A percentile compares a stretch with the other conserved stretches of the same genome.
Conservation (phyloP, 2,113 vertebrate species). For the Falcunculus frontatus region DNA sequence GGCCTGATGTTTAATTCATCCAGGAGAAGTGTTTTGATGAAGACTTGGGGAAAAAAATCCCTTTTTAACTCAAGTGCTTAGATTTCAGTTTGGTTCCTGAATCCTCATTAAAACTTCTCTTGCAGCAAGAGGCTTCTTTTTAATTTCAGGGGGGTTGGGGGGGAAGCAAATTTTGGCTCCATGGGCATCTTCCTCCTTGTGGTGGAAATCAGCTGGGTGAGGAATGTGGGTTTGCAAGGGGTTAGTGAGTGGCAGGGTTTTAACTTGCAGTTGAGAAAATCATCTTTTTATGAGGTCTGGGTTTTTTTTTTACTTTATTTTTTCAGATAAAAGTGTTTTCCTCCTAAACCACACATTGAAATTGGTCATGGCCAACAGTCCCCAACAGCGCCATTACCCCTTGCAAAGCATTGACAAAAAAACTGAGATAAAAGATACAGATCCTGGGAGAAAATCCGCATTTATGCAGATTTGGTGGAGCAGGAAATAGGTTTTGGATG, state of each 20-base stretch:
- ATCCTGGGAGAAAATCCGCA: not conserved
- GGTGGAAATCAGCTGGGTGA: not conserved
- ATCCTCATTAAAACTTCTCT: conserved; percentile 39
- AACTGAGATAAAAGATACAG: not conserved
- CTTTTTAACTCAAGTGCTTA: conserved; percentile 23
- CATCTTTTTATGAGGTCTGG: not conserved
- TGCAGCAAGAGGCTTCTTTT: not conserved
- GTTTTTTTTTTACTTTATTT: not conserved
- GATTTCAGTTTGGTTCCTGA: not conserved
- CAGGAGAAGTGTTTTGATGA: conserved; percentile 59
- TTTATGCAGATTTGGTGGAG: not conserved
- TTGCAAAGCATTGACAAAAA: not conserved
- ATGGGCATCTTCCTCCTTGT: not conserved
- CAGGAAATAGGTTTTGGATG: not conserved
- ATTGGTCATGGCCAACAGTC: rapidly evolving
- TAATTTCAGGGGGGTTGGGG: not conserved
- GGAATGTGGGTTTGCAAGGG: not conserved
- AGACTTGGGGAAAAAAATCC: not conserved
- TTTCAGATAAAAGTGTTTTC: not conserved
- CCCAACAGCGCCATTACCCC: not conserved
- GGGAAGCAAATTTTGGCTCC: not conserved
- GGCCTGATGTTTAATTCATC: conserved; percentile 75
- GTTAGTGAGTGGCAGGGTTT: not conserved
- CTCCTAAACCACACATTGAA: not conserved
- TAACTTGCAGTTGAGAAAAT: not conserved